Evolutionary conservation across 2,797 vertebrate genomes (phyloP).

Genomic region (Phalloptychus januarius): DNA sequence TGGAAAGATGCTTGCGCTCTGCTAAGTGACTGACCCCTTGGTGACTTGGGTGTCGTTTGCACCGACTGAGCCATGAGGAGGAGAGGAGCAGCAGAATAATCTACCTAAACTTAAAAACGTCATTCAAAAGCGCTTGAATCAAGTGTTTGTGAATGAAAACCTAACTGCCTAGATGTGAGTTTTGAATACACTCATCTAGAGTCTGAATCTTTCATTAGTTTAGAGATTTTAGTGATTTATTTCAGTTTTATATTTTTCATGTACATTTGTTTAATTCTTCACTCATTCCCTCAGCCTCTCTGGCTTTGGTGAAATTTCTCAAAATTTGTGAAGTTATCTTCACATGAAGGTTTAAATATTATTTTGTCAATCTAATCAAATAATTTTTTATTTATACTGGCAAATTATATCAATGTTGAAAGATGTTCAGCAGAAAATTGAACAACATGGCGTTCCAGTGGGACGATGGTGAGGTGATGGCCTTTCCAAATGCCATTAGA

Average conservation of each 20-base stretch:
- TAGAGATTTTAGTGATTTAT: not conserved
- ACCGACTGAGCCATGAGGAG: slow-evolving; percentile 6
- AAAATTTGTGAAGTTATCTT: no score
- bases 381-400: no score
- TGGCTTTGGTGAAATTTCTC: no score
- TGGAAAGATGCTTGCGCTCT: slow-evolving; percentile 25
- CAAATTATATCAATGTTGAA: no score
- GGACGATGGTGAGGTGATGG: no score
- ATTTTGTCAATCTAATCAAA: no score
- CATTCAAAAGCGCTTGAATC: no score
- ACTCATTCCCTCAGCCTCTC: not conserved
- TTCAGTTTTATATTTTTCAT: not conserved
- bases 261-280: not conserved
- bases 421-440: no score
- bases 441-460: no score
- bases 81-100: not conserved
- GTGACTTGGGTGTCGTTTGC: slow-evolving; percentile 17
- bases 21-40: slow-evolving; percentile 8
- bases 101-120: not conserved
- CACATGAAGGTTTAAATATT: no score
- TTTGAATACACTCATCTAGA: not conserved
- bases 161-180: not conserved
- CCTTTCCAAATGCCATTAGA: no score
- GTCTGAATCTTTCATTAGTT: not conserved
- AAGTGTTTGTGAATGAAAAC: no score